phyloP scores from a whole-genome alignment of 2,797 vertebrate genomes.

The Poecilia wingei region DNA sequence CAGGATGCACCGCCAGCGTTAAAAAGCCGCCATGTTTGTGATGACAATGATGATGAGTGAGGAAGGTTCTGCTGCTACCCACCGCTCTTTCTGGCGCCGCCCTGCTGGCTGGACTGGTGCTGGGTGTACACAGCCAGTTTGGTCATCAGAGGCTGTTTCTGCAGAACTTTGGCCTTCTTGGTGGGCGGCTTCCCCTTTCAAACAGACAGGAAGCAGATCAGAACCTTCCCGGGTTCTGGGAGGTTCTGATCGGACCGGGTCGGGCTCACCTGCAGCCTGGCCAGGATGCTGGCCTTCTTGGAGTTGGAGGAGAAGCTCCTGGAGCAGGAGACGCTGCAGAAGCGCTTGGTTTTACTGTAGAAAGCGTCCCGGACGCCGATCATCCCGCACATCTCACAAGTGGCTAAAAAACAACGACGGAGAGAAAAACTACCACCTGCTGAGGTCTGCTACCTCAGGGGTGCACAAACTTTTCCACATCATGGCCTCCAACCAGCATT shows the following conservation, averaged over 20 bases:
- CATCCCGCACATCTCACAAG: slow-evolving; percentile 98
- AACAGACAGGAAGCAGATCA: background rate
- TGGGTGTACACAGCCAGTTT: slow-evolving; percentile 91
- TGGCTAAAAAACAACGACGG: slow-evolving; percentile 78
- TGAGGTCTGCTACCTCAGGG: background rate
- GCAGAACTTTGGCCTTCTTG: slow-evolving; percentile 95
- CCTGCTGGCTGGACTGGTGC: slow-evolving; percentile 90
- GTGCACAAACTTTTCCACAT: too few relatives aligned
- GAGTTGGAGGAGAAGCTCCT: slow-evolving; percentile 97
- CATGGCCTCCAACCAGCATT: too few relatives aligned
- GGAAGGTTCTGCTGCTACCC: slow-evolving; percentile 42
- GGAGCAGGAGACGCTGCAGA: slow-evolving; percentile 97
- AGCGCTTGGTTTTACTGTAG: slow-evolving; percentile 97
- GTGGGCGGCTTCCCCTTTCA: slow-evolving; percentile 95
- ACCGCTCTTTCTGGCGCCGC: slow-evolving; percentile 91
- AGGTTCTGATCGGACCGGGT: background rate
- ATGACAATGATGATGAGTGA: background rate
- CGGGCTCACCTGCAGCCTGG: slow-evolving; percentile 85
- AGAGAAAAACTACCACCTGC: background rate
- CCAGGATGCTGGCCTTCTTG: slow-evolving; percentile 98
- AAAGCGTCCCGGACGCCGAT: slow-evolving; percentile 95
- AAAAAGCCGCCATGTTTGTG: background rate
- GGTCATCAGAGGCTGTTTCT: slow-evolving; percentile 94
- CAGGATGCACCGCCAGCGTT: slow-evolving; percentile 37
- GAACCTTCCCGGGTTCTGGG: background rate